These are phyloP conservation scores for Propithecus coquereli DNA, from an alignment of 2,113 vertebrate genomes.

Conservation along the genomic window DNA sequence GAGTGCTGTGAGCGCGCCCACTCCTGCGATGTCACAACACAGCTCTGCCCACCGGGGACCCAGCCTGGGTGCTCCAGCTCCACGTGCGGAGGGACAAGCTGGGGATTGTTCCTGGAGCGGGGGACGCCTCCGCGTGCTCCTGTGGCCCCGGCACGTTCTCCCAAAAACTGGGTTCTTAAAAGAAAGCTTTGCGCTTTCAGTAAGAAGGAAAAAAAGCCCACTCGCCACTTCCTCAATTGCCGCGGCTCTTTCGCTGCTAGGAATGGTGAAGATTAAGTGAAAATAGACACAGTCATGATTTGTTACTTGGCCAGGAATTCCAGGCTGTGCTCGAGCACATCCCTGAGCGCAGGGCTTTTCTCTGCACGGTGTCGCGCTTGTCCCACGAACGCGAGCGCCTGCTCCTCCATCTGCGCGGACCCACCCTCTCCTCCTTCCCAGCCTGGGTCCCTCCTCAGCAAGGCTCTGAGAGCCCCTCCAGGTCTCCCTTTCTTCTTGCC, in stretches of 20 bases:
- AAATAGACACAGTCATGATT: rapidly evolving
- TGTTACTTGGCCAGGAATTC: rapidly evolving
- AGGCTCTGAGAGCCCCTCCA: not conserved
- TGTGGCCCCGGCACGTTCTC: too few relatives aligned
- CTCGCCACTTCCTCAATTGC: slow-evolving; percentile 46
- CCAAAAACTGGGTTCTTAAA: not conserved
- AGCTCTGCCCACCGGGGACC: not conserved
- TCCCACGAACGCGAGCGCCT: too few relatives aligned
- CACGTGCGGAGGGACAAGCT: rapidly evolving
- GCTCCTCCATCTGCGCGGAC: not conserved
- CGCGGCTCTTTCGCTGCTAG: not conserved
- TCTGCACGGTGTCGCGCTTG: rapidly evolving
- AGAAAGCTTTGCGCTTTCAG: slow-evolving; percentile 39
- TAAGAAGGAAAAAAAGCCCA: not conserved
- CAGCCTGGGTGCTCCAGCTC: rapidly evolving
- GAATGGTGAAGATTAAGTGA: not conserved
- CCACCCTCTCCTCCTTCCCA: not conserved
- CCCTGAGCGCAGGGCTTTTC: too few relatives aligned
- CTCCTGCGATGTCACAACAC: slow-evolving; percentile 45
- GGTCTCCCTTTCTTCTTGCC: rapidly evolving
- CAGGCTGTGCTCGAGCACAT: rapidly evolving
- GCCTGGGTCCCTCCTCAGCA: not conserved
- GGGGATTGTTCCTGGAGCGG: rapidly evolving
- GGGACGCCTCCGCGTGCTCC: rapidly evolving
- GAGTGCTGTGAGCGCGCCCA: not conserved